Conservation (phyloP, 2,888 invertebrate genomes). For the Sipha maydis region DNA sequence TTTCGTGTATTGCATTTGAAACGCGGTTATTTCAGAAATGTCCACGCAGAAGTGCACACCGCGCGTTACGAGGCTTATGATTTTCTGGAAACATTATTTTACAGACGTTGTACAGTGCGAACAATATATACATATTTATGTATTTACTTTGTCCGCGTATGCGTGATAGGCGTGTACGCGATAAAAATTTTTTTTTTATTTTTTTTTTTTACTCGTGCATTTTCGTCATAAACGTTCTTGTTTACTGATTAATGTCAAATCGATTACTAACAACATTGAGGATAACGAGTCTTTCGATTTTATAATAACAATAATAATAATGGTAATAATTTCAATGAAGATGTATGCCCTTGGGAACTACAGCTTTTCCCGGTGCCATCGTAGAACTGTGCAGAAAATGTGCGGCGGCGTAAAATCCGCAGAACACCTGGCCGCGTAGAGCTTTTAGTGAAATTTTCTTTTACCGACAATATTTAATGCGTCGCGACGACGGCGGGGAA, state of each 20-base stretch:
- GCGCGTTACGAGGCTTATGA: neutral
- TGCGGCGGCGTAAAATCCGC: neutral
- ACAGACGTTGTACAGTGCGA: neutral
- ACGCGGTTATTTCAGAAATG: no score
- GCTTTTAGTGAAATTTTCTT: neutral
- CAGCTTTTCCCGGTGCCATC: neutral
- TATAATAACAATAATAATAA: no score
- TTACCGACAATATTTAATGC: neutral
- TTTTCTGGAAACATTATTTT: slow-evolving; percentile 14
- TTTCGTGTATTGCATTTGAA: no score
- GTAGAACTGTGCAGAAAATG: neutral
- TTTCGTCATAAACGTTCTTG: neutral
- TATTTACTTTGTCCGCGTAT: no score
- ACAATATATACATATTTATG: neutral
- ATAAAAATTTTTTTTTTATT: no score
- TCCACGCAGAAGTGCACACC: neutral
- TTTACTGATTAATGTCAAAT: slow-evolving; percentile 15
- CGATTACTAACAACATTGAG: slow-evolving; percentile 7
- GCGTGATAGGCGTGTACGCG: neutral
- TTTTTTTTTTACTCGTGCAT: neutral
- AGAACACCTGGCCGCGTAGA: neutral
- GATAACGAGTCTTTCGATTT: slow-evolving; percentile 6
- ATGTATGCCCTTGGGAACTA: neutral
- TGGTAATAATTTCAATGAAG: neutral
- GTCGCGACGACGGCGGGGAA: no score